Conservation (phyloP, 1,140 invertebrate species). For the Caenorhabditis briggsae region DNA sequence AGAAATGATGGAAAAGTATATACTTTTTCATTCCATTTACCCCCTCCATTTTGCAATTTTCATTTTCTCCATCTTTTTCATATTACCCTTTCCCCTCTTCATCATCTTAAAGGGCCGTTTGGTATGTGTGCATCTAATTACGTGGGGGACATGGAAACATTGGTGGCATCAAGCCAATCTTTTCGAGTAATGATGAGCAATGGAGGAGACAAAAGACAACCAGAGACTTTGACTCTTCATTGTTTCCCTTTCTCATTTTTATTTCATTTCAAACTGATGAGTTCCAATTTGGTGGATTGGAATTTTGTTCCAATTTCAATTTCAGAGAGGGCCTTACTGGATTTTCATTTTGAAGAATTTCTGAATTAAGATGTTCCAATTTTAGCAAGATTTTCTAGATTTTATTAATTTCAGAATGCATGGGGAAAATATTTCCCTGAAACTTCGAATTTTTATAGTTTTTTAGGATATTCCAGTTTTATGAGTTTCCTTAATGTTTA, state of each 20-base stretch:
- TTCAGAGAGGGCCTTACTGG: no score
- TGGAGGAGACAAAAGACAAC: neutral
- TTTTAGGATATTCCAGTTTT: no score
- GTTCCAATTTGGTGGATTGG: conserved; percentile 4
- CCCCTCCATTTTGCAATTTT: neutral
- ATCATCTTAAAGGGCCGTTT: neutral
- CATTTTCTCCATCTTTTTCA: neutral
- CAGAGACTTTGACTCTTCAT: no score
- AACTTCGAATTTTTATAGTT: no score
- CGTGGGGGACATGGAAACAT: neutral
- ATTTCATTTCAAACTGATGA: conserved; percentile 1
- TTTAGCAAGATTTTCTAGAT: no score
- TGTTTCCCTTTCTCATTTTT: conserved; percentile 39
- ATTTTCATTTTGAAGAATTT: no score
- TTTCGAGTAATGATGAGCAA: conserved; percentile 33
- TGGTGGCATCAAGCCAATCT: neutral
- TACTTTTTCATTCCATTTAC: no score
- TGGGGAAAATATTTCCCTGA: no score
- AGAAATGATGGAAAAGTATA: no score
- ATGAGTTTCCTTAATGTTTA: no score
- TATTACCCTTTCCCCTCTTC: neutral
- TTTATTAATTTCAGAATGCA: no score
- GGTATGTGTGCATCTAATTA: conserved; percentile 39
- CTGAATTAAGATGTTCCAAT: no score
- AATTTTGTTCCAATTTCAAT: neutral